Evolutionary conservation across 2,113 vertebrate genomes (phyloP), one percentile per base, ranked within the genome.

Genomic region (Cynopterus brachyotis): DNA sequence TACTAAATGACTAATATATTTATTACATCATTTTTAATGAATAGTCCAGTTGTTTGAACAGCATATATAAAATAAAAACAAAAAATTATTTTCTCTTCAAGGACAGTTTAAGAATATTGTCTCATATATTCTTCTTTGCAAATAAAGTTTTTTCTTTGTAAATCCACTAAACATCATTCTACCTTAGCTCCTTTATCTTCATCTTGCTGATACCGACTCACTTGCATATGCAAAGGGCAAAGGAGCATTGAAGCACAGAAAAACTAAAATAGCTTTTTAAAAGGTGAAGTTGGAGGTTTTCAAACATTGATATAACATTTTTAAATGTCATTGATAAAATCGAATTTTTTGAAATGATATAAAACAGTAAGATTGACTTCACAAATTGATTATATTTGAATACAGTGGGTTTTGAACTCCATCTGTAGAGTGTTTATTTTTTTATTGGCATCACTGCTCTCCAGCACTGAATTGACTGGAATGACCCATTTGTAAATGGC

Each of bases 11-110:
- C 90, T 95, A 88, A 92, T 88, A 75, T 75, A 50, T 69, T 95
- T 94, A 75, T 89, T 91, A n/a, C 60, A 50, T 94, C 90, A 86
- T 79, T 94, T 91, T 84, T 12, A 91, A 97, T 94, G 47, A 97
- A 80, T 66, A 95, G 32, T 24, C 7, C 55, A 42, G 50, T 82
- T 88, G 6, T 67, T 95, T 59, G 28, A 84, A 69, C 20, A 82
- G 47, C 37, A 79, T 59, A 76, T 35, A 90, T 84, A 96, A 92
- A 81, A 67, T 62, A 16, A 42, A 93, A 91, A 83, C 60, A 83
- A 88, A 66, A 84, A 89, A 76, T 92, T 20, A 47, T 84, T 95
- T 94, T 70, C 60, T 69, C 60, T 50, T 13, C 12, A 89, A 92
- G 47, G 32, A 79, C 35, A 69, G 20, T 53, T 55, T 32, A 92